Conservation (phyloP, 2,113 vertebrate species). For the Grus americana region DNA sequence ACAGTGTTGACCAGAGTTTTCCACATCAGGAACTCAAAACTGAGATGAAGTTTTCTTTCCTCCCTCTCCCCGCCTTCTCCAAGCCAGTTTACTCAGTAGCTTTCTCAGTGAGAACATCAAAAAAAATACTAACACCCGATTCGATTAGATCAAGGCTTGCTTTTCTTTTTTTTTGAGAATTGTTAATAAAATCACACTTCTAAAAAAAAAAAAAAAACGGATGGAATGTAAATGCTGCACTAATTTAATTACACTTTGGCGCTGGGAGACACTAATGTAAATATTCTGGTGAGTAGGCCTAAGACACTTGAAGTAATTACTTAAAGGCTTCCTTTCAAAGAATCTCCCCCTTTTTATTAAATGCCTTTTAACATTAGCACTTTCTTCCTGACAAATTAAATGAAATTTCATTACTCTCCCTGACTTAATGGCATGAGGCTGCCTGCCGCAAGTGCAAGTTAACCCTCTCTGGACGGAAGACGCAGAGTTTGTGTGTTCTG, state of each 20-base stretch:
- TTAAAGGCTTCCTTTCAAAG: slow-evolving; percentile 96
- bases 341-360: slow-evolving; percentile 89
- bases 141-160: slow-evolving; percentile 64
- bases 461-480: slow-evolving; percentile 77
- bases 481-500: neutral
- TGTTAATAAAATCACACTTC: slow-evolving; percentile 79
- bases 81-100: neutral
- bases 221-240: slow-evolving; percentile 80
- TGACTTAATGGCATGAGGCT: slow-evolving; percentile 94
- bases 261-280: slow-evolving; percentile 95
- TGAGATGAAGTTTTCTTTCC: neutral
- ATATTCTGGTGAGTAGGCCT: slow-evolving; percentile 92
- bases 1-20: neutral
- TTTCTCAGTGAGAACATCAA: slow-evolving; percentile 49
- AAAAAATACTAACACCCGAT: slow-evolving; percentile 63
- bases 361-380: slow-evolving; percentile 99
- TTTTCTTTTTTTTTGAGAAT: slow-evolving; percentile 46
- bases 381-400: slow-evolving; percentile 99
- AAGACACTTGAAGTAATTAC: slow-evolving; percentile 96
- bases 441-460: slow-evolving; percentile 81
- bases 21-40: neutral
- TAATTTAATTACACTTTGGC: slow-evolving; percentile 95
- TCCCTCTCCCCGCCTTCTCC: neutral
- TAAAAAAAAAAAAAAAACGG: slow-evolving; percentile 48
- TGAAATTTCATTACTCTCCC: slow-evolving; percentile 99